These are phyloP conservation scores for Hipposideros armiger DNA, from an alignment of 2,113 vertebrate genomes.

Conservation along the genomic window DNA sequence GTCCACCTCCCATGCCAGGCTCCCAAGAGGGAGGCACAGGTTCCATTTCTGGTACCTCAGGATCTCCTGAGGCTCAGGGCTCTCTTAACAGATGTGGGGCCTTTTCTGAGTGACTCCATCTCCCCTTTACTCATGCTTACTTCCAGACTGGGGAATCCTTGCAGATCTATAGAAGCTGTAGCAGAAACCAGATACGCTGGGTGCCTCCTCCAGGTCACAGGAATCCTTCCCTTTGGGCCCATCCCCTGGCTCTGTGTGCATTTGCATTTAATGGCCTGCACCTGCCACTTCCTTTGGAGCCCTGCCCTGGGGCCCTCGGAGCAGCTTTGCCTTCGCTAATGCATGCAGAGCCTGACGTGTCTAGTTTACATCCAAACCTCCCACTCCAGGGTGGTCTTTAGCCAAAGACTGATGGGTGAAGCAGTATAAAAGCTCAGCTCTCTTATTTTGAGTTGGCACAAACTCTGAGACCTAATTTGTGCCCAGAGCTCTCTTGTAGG, in stretches of 20 bases:
- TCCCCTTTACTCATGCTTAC: not conserved
- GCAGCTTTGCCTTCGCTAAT: rapidly evolving
- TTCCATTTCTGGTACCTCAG: not conserved
- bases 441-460: not conserved
- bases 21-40: not conserved
- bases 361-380: not conserved
- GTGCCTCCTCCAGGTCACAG: rapidly evolving
- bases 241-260: not conserved
- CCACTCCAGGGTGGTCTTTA: not conserved
- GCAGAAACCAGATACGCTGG: rapidly evolving
- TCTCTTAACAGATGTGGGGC: not conserved
- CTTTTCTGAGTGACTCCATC: not conserved
- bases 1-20: not conserved
- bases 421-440: not conserved
- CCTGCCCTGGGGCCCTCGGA: not conserved
- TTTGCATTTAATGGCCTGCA: not conserved
- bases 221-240: not conserved
- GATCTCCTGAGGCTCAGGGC: not conserved
- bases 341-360: too few species aligned
- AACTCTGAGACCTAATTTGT: not conserved
- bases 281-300: not conserved
- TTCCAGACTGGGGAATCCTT: not conserved
- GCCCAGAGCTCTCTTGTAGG: not conserved
- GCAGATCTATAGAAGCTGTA: not conserved
- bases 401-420: not conserved